Conservation (phyloP, 1,140 invertebrate genomes). For the Ips nitidus region DNA sequence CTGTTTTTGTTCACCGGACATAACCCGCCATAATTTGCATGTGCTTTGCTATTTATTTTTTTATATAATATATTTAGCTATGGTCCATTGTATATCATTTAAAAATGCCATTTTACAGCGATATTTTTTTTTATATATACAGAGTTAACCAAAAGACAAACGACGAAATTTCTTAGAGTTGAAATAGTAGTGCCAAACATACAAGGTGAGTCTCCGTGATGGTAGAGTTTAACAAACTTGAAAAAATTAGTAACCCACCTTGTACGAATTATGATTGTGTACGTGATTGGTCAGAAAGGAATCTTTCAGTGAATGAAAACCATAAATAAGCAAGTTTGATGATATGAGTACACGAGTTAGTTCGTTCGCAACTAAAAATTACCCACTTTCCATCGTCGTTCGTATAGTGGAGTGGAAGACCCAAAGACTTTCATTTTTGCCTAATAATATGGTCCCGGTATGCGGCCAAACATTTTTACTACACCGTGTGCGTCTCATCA, state of each 20-base stretch:
- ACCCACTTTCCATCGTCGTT: neutral
- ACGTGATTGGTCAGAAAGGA: neutral
- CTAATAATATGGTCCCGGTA: slow-evolving; percentile 17
- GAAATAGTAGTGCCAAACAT: neutral
- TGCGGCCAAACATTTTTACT: neutral
- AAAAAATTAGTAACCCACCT: too few species aligned
- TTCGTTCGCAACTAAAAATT: neutral
- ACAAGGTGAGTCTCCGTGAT: too few species aligned
- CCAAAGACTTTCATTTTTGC: neutral
- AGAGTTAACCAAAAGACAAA: neutral
- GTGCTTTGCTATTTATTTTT: neutral
- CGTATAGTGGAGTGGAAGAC: neutral
- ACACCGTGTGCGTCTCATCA: neutral
- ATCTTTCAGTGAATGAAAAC: neutral
- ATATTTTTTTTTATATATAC: slow-evolving; percentile 26
- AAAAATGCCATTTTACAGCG: slow-evolving; percentile 33
- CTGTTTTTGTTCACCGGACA: neutral
- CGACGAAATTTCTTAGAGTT: neutral
- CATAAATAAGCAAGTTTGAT: neutral
- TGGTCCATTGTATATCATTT: slow-evolving; percentile 35
- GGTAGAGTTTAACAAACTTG: too few species aligned
- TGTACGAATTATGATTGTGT: too few species aligned
- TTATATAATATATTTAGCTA: slow-evolving; percentile 17
- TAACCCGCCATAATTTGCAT: slow-evolving; percentile 1
- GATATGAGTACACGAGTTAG: neutral